Evolutionary conservation across 2,113 vertebrate species (phyloP), one percentile per base, ranked within the genome.

Genomic region (Rhinolophus sinicus): DNA sequence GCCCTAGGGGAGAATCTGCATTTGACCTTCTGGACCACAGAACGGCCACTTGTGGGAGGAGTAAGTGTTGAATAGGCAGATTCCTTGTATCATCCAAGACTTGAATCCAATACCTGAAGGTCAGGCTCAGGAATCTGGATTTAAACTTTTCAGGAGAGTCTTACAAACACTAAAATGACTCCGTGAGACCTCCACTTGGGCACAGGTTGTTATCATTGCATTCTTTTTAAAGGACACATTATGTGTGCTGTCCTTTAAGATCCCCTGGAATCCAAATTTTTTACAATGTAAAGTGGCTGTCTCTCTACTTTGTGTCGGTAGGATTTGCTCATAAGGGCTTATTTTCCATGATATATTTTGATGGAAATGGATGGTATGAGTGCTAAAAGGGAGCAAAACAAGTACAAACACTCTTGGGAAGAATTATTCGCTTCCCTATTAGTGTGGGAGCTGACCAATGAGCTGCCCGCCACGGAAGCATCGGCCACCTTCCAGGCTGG

Each of bases 341-440:
- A 54, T 83, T 92, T 97, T 90, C 52, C 30, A 22, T 73, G 86
- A 78, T 44, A 38, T 76, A 15, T 96, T 93, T 96, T 93, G 83
- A 86, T 70, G 58, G 69, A 78, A 87, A 19, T 50, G 6, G 14
- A 86, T 88, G 72, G 67, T 89, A 44, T 35, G 44, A 67, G 33
- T 78, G 33, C 30, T 70, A 58, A 72, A 77, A 95, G 84, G 35
- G 52, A 96, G 77, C 80, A 97, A 96, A 95, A 87, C 67, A 70
- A 47, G 89, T 65, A 94, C 30, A 95, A 94, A 98, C 70, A 67
- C 62, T 60, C 52, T 94, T 75, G 58, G 52, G 80, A 80, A 76
- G 90, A 98, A 96, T 67, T 52, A 60, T 64, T 89, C 93, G 52
- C 65, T 96, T 90, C 21, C 40, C 90, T 89, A 1, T 35, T 92